These are phyloP conservation scores for Anoplopoma fimbria DNA, from an alignment of 2,113 vertebrate genomes.

Conservation along the genomic window DNA sequence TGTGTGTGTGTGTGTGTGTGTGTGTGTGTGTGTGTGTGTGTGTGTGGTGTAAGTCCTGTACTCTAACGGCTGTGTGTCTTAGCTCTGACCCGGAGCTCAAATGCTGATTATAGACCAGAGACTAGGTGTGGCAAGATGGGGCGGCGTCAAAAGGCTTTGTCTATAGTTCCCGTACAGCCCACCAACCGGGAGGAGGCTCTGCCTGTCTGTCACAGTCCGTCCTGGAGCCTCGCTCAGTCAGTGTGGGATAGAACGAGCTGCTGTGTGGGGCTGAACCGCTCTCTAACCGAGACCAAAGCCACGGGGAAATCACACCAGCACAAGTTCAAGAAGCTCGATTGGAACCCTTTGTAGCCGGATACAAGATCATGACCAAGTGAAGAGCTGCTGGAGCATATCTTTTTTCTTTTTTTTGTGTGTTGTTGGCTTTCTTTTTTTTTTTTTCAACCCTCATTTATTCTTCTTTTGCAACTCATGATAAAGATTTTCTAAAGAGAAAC, in stretches of 20 bases:
- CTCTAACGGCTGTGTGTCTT: constrained; percentile 71
- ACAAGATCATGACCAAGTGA: constrained; percentile 34
- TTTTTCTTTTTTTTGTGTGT: not conserved
- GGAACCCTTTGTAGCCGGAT: constrained; percentile 36
- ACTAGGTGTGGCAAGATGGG: constrained; percentile 85
- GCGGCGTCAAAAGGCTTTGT: constrained; percentile 84
- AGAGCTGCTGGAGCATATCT: constrained; percentile 18
- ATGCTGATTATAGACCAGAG: constrained; percentile 78
- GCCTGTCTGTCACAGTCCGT: constrained; percentile 58
- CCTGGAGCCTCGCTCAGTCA: constrained; percentile 64
- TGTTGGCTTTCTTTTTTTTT: not conserved
- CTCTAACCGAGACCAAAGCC: constrained; percentile 43
- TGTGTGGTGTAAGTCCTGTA: constrained; percentile 65
- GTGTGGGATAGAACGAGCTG: constrained; percentile 67
- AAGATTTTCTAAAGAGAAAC: constrained; percentile 31
- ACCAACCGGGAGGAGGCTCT: constrained; percentile 70
- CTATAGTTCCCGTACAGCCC: constrained; percentile 69
- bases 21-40: constrained; percentile 23
- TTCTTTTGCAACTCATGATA: constrained; percentile 33
- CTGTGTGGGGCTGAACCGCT: constrained; percentile 55
- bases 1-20: constrained; percentile 12
- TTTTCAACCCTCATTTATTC: not conserved
- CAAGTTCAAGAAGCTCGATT: constrained; percentile 55
- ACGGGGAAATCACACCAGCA: constrained; percentile 52
- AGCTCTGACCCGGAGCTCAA: constrained; percentile 70